Base-by-base conservation (phyloP, 2,113 vertebrate genomes). In the Tonatia bakeri region DNA sequence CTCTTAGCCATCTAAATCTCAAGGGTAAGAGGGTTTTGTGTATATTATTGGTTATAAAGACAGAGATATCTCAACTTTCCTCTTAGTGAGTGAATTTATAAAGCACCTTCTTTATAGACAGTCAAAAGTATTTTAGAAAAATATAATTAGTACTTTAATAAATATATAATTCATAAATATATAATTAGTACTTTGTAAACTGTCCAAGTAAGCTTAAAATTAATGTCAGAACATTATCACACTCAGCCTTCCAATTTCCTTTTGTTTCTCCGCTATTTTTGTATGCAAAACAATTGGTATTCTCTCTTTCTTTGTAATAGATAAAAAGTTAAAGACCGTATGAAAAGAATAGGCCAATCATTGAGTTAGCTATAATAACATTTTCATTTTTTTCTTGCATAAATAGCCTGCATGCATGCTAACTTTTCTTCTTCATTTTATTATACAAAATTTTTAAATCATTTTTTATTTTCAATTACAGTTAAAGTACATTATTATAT, bases 21-120 rank as follows among this genome's bases (percentile, higher is more conserved):
- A 90, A 96, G 97, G 95, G 94, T 97, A 96, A 98, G 87, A 96
- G 82, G 92, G 81, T 97, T 97, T 97, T 96, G 96, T 97, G 47
- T 96, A 96, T 91, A 83, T 64, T 96, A 92, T 94, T 97, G 90
- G 6, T 97, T 91, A 92, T 94, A 97, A 97, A 98, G 95, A 96
- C 88, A 92, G 95, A 90, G 61, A 90, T 96, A 61, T 96, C 95
- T 97, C 93, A 90, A 40, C 97, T 96, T 97, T 94, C 43, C 56
- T 97, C 67, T 90, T 97, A 83, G 77, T 76, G 92, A 83, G 64
- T 96, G 81, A 54, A 85, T 96, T 70, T 93, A 88, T 92, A 97
- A 88, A 77, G 86, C 72, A 96, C 56, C 87, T 69, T 94, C 52
- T 77, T 91, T 61, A 31, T 36, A 15, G 65, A 87, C 12, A 81